A percentile compares a stretch with the other conserved stretches of the same genome.
Evolutionary conservation across 2,797 vertebrate species (phyloP).

Genomic region (Sebastiscus tertius): DNA sequence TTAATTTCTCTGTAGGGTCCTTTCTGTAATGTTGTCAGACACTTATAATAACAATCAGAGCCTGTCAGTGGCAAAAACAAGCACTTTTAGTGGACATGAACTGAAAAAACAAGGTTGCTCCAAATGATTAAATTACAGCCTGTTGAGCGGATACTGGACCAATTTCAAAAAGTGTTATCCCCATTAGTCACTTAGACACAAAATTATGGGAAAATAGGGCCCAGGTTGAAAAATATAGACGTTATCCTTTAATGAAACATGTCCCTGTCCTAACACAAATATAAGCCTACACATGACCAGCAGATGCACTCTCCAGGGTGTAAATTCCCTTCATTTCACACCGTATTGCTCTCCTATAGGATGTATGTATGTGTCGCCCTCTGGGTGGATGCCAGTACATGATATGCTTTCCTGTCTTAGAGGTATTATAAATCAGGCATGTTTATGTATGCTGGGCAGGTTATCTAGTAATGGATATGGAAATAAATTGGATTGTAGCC

Average conservation of each 20-base stretch:
- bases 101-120: too few relatives aligned
- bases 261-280: neutral
- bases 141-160: too few relatives aligned
- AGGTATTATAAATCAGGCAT: slow-evolving; percentile 52
- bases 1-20: too few relatives aligned
- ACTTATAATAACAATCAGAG: too few relatives aligned
- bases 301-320: neutral
- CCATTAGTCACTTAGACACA: too few relatives aligned
- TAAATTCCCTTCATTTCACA: slow-evolving; percentile 49
- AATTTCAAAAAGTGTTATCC: too few relatives aligned
- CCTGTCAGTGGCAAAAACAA: too few relatives aligned
- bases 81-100: too few relatives aligned
- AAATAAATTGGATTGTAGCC: slow-evolving; percentile 43
- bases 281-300: neutral
- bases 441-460: slow-evolving; percentile 40
- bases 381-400: neutral
- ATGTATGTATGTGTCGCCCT: neutral
- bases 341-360: slow-evolving; percentile 9
- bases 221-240: neutral
- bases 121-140: too few relatives aligned
- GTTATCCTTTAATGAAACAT: too few relatives aligned
- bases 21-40: too few relatives aligned
- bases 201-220: too few relatives aligned
- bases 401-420: slow-evolving; percentile 11
- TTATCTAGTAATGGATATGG: slow-evolving; percentile 49